Conservation (phyloP, 2,888 invertebrate species). For the Erynnis tages region DNA sequence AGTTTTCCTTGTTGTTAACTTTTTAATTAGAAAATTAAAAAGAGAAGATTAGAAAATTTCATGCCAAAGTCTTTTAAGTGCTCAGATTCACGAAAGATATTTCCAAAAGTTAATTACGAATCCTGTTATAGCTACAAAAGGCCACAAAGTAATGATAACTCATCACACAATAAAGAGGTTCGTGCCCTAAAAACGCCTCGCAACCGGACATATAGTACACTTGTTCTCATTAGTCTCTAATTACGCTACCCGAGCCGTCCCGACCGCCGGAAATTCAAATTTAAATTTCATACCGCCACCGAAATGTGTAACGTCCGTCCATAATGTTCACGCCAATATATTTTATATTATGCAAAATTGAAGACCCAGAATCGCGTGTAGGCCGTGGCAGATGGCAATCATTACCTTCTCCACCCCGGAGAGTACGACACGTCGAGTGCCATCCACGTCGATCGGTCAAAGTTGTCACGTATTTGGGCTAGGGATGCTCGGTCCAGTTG, state of each 20-base stretch:
- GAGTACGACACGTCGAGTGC: slow-evolving; percentile 26
- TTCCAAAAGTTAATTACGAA: slow-evolving; percentile 34
- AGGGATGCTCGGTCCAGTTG: too few species aligned
- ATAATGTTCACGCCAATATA: slow-evolving; percentile 37
- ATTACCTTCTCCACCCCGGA: slow-evolving; percentile 23
- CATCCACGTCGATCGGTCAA: slow-evolving; percentile 30
- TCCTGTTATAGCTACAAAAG: slow-evolving; percentile 25
- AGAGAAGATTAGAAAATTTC: too few species aligned
- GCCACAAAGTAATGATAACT: slow-evolving; percentile 31
- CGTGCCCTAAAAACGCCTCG: slow-evolving; percentile 49
- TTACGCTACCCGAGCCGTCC: slow-evolving; percentile 51
- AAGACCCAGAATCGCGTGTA: slow-evolving; percentile 33
- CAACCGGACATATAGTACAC: slow-evolving; percentile 51
- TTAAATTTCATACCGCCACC: slow-evolving; percentile 53
- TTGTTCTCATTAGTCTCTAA: slow-evolving; percentile 76
- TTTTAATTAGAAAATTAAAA: too few species aligned
- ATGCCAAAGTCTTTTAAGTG: too few species aligned
- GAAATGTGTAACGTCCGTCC: slow-evolving; percentile 31
- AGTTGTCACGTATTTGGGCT: slow-evolving; percentile 33
- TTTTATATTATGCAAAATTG: slow-evolving; percentile 33
- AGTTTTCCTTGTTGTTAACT: too few species aligned
- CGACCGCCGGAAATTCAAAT: slow-evolving; percentile 71
- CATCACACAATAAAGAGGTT: slow-evolving; percentile 60
- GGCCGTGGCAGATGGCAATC: slow-evolving; percentile 25
- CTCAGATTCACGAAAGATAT: too few species aligned